Percentiles rank a stretch among this genome's conserved stretches.
Conservation (phyloP, 1,140 invertebrate genomes). For the Galendromus occidentalis region DNA sequence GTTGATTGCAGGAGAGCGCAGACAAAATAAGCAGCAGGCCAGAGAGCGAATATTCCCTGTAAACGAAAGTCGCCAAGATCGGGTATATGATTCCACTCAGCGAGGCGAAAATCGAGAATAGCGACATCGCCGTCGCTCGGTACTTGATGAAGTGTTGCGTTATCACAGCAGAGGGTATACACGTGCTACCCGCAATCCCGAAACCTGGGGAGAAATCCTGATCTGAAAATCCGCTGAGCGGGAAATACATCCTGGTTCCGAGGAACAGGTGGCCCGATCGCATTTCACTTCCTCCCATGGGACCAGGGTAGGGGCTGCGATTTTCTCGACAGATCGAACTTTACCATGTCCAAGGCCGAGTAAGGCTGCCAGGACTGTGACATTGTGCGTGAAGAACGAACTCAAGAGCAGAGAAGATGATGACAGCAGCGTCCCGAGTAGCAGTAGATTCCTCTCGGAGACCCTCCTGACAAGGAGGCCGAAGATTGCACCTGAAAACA, state of each 20-base stretch:
- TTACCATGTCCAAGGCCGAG: background rate
- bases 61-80: background rate
- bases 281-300: no score
- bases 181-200: background rate
- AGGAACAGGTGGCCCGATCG: no score
- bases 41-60: background rate
- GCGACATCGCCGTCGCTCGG: background rate
- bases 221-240: background rate
- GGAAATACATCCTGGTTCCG: no score
- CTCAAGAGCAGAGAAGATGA: background rate
- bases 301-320: no score
- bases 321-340: background rate
- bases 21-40: background rate
- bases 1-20: background rate
- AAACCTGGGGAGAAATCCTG: background rate
- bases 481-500: background rate
- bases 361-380: background rate
- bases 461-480: background rate
- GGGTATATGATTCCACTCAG: background rate
- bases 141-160: slow-evolving; percentile 6
- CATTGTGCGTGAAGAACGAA: slow-evolving; percentile 1
- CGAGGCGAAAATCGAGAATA: background rate
- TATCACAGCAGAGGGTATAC: slow-evolving; percentile 1
- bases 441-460: background rate
- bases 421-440: background rate